Conservation (phyloP, 2,888 invertebrate species). For the Drosophila bunnanda region DNA sequence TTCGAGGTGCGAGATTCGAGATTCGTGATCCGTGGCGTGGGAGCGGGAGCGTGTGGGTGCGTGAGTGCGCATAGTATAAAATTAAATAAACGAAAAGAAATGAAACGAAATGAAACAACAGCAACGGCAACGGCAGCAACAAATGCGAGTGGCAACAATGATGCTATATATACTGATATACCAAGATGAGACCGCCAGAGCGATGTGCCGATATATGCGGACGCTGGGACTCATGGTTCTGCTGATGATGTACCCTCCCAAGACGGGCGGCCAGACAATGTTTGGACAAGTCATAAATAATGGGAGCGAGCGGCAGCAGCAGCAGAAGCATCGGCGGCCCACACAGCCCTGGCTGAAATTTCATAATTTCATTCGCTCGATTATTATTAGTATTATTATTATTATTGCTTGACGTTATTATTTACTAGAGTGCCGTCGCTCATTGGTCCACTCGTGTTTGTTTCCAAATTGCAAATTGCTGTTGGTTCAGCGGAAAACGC, state of each 20-base stretch:
- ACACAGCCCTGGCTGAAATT: conserved; percentile 37
- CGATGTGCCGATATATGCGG: conserved; percentile 64
- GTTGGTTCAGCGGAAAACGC: conserved; percentile 58
- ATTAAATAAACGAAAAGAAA: conserved; percentile 68
- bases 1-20: conserved; percentile 37
- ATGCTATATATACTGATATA: conserved; percentile 46
- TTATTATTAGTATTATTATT: conserved; percentile 39
- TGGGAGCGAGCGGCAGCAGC: conserved; percentile 18
- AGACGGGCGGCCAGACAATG: conserved; percentile 53
- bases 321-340: conserved; percentile 18
- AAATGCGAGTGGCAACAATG: conserved; percentile 57
- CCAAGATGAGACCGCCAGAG: conserved; percentile 12
- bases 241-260: conserved; percentile 23
- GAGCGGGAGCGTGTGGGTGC: conserved; percentile 57
- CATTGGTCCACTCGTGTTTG: conserved; percentile 26
- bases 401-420: conserved; percentile 29
- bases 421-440: conserved; percentile 34
- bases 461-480: conserved; percentile 60
- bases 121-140: conserved; percentile 47
- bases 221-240: conserved; percentile 51
- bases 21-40: conserved; percentile 36
- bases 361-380: conserved; percentile 45
- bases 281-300: conserved; percentile 66
- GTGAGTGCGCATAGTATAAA: conserved; percentile 79
- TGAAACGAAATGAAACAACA: conserved; percentile 63